These are phyloP conservation scores for Podotricha telesiphe DNA, from an alignment of 2,888 invertebrate genomes.

Conservation along the genomic window DNA sequence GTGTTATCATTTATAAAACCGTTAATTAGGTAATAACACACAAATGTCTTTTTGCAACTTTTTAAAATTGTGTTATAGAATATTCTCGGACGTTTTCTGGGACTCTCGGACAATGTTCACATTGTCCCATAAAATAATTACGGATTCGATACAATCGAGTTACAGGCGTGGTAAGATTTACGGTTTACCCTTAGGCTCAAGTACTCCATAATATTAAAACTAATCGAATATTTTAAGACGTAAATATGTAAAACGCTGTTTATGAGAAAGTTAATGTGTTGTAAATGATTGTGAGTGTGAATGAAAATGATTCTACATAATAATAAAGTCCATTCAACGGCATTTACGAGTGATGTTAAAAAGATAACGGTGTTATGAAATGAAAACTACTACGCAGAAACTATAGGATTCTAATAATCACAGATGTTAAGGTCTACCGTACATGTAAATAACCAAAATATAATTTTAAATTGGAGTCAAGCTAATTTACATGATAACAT, in stretches of 20 bases:
- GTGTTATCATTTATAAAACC: no score
- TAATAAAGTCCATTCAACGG: constrained; percentile 24
- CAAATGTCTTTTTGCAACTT: no score
- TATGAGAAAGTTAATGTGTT: constrained; percentile 10
- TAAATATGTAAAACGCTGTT: background rate
- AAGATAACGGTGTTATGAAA: constrained; percentile 54
- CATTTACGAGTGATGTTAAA: constrained; percentile 39
- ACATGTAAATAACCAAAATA: background rate
- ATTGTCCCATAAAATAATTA: no score
- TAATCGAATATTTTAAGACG: background rate
- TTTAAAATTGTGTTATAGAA: no score
- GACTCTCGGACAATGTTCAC: no score
- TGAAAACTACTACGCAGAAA: constrained; percentile 55
- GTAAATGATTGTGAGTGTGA: constrained; percentile 5
- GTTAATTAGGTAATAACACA: no score
- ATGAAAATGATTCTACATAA: constrained; percentile 29
- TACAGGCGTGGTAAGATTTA: no score
- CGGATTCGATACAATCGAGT: no score
- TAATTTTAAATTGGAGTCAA: background rate
- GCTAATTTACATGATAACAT: no score
- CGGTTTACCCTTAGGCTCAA: no score
- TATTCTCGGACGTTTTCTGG: no score
- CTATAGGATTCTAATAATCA: constrained; percentile 65
- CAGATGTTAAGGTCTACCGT: constrained; percentile 52
- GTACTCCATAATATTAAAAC: no score